Evolutionary conservation across 2,888 invertebrate genomes (phyloP).

Genomic region (Tuta absoluta): DNA sequence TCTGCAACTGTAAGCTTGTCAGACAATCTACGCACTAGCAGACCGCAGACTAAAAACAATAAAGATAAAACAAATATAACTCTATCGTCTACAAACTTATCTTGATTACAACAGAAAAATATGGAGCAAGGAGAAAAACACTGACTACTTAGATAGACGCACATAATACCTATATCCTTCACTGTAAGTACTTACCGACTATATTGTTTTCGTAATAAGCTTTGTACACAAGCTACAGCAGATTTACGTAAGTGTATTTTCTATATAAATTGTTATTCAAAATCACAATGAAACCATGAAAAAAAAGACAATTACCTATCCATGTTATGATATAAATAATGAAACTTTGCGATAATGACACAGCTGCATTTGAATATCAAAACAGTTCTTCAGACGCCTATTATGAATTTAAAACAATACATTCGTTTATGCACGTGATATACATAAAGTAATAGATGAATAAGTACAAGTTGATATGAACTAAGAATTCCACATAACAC

Average conservation of each 20-base stretch:
- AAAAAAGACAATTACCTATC: background rate
- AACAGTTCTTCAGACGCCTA: background rate
- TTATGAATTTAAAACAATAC: constrained; percentile 3
- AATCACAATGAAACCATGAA: background rate
- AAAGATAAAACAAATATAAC: constrained; percentile 44
- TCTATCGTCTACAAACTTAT: constrained; percentile 47
- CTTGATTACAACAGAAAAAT: constrained; percentile 52
- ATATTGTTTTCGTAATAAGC: background rate
- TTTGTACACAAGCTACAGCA: background rate
- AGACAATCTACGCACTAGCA: too few species aligned
- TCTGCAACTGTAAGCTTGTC: too few species aligned
- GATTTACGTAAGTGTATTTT: background rate
- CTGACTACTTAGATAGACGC: background rate
- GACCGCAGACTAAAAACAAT: constrained; percentile 30
- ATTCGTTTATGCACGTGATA: background rate
- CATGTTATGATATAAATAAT: background rate
- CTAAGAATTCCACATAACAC: background rate
- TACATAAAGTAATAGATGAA: background rate
- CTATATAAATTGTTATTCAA: background rate
- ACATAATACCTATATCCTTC: background rate
- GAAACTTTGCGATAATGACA: background rate
- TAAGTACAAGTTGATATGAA: background rate
- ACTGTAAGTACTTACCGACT: too few species aligned
- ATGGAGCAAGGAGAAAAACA: constrained; percentile 49
- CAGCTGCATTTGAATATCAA: background rate